Percentiles rank a stretch among this genome's conserved stretches.
These are phyloP conservation scores for Geophilus truncorum DNA, from an alignment of 2,888 invertebrate genomes.

Conservation along the genomic window DNA sequence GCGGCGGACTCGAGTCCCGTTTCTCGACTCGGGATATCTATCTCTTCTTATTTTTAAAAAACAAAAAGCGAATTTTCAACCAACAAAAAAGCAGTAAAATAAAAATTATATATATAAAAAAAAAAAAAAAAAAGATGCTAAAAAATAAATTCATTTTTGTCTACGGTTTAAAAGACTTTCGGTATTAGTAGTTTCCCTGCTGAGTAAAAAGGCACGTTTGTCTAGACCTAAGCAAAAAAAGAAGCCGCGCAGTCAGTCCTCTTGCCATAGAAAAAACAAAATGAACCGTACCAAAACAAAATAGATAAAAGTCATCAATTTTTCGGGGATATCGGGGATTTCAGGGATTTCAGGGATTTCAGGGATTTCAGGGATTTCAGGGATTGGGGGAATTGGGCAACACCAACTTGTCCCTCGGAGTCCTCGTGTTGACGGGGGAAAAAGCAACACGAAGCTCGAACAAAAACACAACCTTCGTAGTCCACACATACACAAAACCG, in stretches of 20 bases:
- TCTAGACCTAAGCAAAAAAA: conserved; percentile 35
- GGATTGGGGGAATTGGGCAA: too few relatives aligned
- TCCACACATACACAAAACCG: neutral
- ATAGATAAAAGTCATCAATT: too few relatives aligned
- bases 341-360: too few relatives aligned
- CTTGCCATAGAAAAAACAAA: neutral
- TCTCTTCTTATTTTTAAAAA: too few relatives aligned
- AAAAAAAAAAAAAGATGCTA: neutral
- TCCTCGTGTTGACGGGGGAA: conserved; percentile 21
- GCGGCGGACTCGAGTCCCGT: too few relatives aligned
- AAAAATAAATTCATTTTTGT: neutral
- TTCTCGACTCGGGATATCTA: too few relatives aligned
- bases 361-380: too few relatives aligned
- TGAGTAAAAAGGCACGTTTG: conserved; percentile 34
- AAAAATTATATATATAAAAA: too few relatives aligned
- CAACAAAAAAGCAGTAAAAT: too few relatives aligned
- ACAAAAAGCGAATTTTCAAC: too few relatives aligned
- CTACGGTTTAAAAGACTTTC: neutral
- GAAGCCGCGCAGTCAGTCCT: neutral
- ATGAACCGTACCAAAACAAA: too few relatives aligned
- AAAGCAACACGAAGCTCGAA: neutral
- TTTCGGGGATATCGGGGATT: too few relatives aligned
- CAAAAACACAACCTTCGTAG: neutral
- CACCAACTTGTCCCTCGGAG: neutral
- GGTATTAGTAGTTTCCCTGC: conserved; percentile 31